phyloP scores from a whole-genome alignment of 2,797 vertebrate genomes.

The Eulemur mongoz region DNA sequence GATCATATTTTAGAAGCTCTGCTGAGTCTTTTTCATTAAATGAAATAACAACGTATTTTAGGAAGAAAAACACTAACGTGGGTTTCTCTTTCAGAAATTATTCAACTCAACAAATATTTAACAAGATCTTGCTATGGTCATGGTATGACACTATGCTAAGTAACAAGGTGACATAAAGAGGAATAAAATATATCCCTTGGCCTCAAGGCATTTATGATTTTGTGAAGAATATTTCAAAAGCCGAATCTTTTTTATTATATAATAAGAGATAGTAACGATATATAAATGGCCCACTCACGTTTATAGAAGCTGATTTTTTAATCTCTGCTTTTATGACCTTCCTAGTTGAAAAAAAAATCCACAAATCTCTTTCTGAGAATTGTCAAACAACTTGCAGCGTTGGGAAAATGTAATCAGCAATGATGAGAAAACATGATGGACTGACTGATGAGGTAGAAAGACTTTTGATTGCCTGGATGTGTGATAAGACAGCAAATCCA shows the following conservation, averaged over 20 bases:
- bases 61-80: not conserved
- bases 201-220: slow-evolving; percentile 9
- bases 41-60: not conserved
- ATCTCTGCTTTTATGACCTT: not conserved
- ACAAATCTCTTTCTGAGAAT: not conserved
- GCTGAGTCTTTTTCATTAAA: slow-evolving; percentile 19
- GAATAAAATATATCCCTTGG: not conserved
- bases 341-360: not conserved
- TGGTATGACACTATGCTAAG: not conserved
- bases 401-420: not conserved
- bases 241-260: not conserved
- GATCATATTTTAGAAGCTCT: slow-evolving; percentile 49
- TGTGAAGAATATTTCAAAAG: slow-evolving; percentile 4
- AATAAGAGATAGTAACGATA: not conserved
- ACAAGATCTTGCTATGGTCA: not conserved
- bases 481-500: not conserved
- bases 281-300: not conserved
- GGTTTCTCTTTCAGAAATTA: not conserved
- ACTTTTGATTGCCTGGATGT: not conserved
- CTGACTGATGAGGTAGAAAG: not conserved
- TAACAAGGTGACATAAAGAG: not conserved
- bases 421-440: not conserved
- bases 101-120: not conserved
- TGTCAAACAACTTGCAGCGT: not conserved
- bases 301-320: not conserved